Base-by-base conservation (phyloP, 2,113 vertebrate species). In the Stictonetta naevosa region DNA sequence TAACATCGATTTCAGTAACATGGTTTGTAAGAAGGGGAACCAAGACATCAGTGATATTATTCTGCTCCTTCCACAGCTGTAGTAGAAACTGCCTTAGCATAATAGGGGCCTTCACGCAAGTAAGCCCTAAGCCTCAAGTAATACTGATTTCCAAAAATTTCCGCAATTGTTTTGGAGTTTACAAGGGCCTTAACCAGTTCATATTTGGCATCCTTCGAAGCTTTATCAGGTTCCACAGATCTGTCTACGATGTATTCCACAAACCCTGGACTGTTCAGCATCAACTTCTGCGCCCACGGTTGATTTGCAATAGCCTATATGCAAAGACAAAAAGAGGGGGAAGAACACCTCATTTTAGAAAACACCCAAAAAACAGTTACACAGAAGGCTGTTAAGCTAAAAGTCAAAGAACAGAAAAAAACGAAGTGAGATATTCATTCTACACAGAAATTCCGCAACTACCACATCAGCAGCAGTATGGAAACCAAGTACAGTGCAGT, bases 191-290 rank as follows among this genome's bases (percentile, higher is more conserved):
- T 98, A 38, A 99, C 99, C 79, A 99, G 98, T 96, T 99, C 98
- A 2, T 99, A 99, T 91, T 99, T 99, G 58, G 99, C 98, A 81
- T 99, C 99, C 94, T 99, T 99, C 0, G 98, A 99, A 88, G 98
- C 97, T 97, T 99, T 99, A 64, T 98, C 99, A 46, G 96, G 98
- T 63, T 99, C 98, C 40, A 98, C 98, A 2, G 99, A 99, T 50
- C 99, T 98, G 96, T 99, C 99, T 89, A 99, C 96, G 11, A 99
- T 33, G 69, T 99, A 99, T 95, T 99, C 99, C 97, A 99, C 98
- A 85, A 99, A 99, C 23, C 99, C 99, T 1, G 99, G 99, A 19
- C 98, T 99, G 84, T 91, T 97, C 38, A 99, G 97, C 99, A 99
- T 99, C 96, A 98, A 83, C 92, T 95, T 98, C 98, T 99, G 99